These are phyloP conservation scores for Amblyraja radiata DNA, from an alignment of 2,797 vertebrate genomes.

Conservation along the genomic window DNA sequence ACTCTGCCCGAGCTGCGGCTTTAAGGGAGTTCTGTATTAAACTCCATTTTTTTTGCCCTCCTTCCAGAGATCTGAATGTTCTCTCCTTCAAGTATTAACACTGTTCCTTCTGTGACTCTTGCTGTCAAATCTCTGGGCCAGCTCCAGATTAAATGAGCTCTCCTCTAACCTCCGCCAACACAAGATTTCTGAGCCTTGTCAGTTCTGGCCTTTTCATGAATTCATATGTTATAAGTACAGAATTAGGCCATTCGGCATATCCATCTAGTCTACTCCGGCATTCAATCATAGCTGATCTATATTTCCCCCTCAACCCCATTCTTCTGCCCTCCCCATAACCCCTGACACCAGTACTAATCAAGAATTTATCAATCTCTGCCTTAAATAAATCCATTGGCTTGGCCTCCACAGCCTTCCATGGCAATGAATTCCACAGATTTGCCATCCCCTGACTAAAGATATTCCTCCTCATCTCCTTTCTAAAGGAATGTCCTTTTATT, in stretches of 20 bases:
- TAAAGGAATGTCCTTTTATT: no score
- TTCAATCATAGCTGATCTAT: no score
- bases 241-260: not conserved
- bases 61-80: not conserved
- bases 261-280: not conserved
- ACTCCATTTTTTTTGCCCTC: not conserved
- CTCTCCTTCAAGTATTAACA: not conserved
- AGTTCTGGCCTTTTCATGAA: not conserved
- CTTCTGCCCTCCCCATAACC: no score
- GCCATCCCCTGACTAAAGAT: no score
- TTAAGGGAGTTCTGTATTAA: not conserved
- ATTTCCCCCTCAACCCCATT: no score
- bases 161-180: not conserved
- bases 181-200: not conserved
- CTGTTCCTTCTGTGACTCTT: not conserved
- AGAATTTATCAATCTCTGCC: no score
- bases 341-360: no score
- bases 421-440: no score
- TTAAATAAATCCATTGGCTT: no score
- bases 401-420: no score
- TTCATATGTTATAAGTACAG: not conserved
- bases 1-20: not conserved
- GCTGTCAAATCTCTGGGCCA: not conserved
- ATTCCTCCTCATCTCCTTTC: no score
- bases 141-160: not conserved